Evolutionary conservation across 2,797 vertebrate genomes (phyloP).

Genomic region (Gila robusta): DNA sequence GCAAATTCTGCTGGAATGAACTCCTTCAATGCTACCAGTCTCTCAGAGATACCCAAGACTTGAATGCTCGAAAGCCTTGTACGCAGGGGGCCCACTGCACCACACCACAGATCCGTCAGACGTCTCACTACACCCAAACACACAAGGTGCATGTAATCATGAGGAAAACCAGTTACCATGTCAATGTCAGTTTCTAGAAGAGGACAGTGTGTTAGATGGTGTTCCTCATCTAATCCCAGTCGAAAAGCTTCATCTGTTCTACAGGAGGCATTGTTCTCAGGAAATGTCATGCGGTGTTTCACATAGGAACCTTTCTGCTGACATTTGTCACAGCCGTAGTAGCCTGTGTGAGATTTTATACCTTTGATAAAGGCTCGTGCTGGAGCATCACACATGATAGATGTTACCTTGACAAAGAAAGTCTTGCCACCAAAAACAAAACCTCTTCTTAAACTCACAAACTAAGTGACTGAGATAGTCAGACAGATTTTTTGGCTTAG

Average conservation of each 20-base stretch:
- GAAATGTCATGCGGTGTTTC: not conserved
- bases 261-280: not conserved
- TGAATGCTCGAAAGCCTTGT: not conserved
- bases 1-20: not conserved
- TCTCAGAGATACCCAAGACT: not conserved
- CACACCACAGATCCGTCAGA: constrained; percentile 1
- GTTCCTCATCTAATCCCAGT: constrained; percentile 5
- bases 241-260: constrained; percentile 6
- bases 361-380: constrained; percentile 47
- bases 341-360: constrained; percentile 41
- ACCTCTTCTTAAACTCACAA: not conserved
- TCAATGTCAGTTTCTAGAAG: constrained; percentile 18
- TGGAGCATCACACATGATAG: constrained; percentile 42
- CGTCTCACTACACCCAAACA: constrained; percentile 14
- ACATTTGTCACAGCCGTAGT: constrained; percentile 45
- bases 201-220: constrained; percentile 13
- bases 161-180: not conserved
- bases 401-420: constrained; percentile 8
- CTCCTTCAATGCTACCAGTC: not conserved
- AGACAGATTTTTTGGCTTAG: not conserved
- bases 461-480: constrained; percentile 11
- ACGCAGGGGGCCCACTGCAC: not conserved
- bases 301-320: not conserved
- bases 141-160: constrained; percentile 22
- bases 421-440: constrained; percentile 12